Conservation (phyloP, 2,888 invertebrate species). For the Resseliella maxima region DNA sequence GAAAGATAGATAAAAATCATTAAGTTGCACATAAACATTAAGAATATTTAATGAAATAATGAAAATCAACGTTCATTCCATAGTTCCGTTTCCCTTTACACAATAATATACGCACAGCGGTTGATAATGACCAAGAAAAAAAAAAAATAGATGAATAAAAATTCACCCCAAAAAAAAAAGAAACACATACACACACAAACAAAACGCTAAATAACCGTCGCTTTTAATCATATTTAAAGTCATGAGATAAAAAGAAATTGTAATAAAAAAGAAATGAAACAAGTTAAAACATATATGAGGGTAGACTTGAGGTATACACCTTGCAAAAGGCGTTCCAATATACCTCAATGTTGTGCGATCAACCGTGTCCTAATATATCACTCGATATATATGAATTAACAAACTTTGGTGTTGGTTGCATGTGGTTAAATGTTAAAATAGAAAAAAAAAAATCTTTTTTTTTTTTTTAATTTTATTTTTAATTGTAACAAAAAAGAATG, state of each 20-base stretch:
- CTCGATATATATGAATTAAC: constrained; percentile 51
- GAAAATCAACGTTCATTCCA: background rate
- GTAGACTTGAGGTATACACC: constrained; percentile 57
- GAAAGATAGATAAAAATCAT: constrained; percentile 21
- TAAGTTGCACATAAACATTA: constrained; percentile 3
- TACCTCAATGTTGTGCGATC: constrained; percentile 57
- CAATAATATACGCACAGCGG: background rate
- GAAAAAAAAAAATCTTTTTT: constrained; percentile 56
- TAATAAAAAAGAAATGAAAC: background rate
- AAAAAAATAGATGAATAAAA: background rate
- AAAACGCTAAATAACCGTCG: background rate
- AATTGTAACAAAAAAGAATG: background rate
- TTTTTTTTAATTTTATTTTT: background rate
- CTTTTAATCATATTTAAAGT: background rate
- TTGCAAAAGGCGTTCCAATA: constrained; percentile 58
- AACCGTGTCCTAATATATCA: constrained; percentile 60
- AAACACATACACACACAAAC: background rate
- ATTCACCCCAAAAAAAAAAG: background rate
- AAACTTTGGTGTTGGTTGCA: constrained; percentile 51
- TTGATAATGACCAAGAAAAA: background rate
- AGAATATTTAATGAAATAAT: constrained; percentile 28
- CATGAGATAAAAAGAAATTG: background rate
- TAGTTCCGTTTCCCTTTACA: background rate
- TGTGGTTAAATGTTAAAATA: constrained; percentile 18
- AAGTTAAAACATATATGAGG: background rate